phyloP scores from a whole-genome alignment of 2,797 vertebrate genomes.

The Cuculus canorus region DNA sequence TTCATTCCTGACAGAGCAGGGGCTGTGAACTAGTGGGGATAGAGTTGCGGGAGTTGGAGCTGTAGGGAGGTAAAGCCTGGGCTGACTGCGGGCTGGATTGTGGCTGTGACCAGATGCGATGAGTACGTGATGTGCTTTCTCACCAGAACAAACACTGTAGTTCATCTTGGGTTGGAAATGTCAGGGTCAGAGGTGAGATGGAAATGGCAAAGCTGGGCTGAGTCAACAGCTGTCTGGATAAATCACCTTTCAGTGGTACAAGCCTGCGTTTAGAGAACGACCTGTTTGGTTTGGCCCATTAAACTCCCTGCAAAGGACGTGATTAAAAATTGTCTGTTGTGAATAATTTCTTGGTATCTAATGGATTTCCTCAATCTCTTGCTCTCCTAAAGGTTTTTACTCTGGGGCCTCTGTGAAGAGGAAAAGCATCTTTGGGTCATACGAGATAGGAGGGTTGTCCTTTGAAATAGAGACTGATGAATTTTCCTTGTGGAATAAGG shows the following conservation, averaged over 20 bases:
- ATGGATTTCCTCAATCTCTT: background rate
- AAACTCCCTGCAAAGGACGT: background rate
- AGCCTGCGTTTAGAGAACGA: background rate
- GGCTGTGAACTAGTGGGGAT: background rate
- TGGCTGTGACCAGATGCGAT: background rate
- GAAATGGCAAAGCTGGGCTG: background rate
- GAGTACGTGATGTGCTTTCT: background rate
- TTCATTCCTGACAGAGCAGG: background rate
- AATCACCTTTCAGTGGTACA: background rate
- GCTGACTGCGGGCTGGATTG: background rate
- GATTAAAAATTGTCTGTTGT: background rate
- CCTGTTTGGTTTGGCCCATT: background rate
- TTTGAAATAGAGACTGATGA: background rate
- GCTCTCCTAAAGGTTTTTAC: background rate
- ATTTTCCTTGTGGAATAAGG: background rate
- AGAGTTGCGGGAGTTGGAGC: background rate
- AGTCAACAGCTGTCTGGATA: background rate
- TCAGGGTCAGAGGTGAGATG: background rate
- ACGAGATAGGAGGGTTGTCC: background rate
- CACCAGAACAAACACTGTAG: background rate
- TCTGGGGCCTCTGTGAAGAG: background rate
- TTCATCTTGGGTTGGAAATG: background rate
- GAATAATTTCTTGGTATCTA: accelerated
- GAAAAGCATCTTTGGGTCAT: background rate
- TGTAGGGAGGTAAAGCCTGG: background rate